Conservation (phyloP, 2,113 vertebrate species). For the Tachysurus vachellii region DNA sequence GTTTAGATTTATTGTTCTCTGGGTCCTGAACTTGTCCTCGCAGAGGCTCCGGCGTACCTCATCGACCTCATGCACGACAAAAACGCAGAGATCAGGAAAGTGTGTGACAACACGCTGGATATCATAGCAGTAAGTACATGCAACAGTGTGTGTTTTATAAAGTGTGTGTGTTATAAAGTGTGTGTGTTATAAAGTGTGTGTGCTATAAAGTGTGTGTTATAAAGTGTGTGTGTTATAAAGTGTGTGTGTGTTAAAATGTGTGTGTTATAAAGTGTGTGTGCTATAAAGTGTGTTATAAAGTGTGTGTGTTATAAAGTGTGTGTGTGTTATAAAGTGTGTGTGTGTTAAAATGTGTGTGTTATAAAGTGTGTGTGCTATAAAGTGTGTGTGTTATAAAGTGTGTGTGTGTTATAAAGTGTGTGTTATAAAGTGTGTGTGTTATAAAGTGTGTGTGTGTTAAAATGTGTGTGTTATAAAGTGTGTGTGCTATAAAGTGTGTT, state of each 20-base stretch:
- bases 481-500: background rate
- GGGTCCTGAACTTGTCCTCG: constrained; percentile 70
- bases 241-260: background rate
- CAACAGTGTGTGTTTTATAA: background rate
- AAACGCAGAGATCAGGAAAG: constrained; percentile 93
- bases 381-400: background rate
- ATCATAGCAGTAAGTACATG: constrained; percentile 88
- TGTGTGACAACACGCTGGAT: constrained; percentile 95
- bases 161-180: background rate
- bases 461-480: background rate
- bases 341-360: background rate
- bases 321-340: background rate
- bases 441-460: background rate
- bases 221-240: background rate
- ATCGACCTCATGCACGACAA: constrained; percentile 98
- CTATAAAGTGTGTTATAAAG: background rate
- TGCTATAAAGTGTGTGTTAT: too few relatives aligned
- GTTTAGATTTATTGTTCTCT: background rate
- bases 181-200: background rate
- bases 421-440: background rate
- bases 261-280: background rate
- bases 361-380: background rate
- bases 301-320: background rate
- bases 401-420: too few relatives aligned
- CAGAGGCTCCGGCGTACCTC: constrained; percentile 94